Percentiles rank a stretch among this genome's conserved stretches.
These are phyloP conservation scores for Atta texana DNA, from an alignment of 1,140 invertebrate species.

Conservation along the genomic window DNA sequence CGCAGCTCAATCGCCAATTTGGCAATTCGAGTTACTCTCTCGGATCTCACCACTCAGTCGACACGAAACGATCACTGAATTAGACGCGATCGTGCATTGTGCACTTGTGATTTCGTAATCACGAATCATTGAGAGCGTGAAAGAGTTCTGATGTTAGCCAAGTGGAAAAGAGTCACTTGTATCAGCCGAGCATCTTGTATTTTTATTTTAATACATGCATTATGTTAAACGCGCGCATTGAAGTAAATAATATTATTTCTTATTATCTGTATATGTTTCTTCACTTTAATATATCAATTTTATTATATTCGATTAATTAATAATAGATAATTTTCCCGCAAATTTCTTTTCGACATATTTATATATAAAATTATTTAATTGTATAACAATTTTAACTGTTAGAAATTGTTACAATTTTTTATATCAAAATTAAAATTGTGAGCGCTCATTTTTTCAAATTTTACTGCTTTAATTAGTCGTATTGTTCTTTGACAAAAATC, in stretches of 20 bases:
- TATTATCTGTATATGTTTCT: not conserved
- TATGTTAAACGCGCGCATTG: not conserved
- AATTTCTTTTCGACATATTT: not conserved
- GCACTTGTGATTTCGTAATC: not conserved
- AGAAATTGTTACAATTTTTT: not conserved
- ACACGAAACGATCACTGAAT: not conserved
- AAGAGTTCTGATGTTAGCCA: not conserved
- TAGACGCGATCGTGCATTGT: not conserved
- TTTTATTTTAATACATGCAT: not conserved
- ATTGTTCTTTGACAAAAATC: not conserved
- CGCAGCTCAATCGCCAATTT: conserved; percentile 36
- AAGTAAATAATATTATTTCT: not conserved
- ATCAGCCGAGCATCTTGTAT: not conserved
- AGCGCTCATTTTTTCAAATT: not conserved
- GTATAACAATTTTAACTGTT: not conserved
- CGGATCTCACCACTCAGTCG: not conserved
- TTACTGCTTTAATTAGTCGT: not conserved
- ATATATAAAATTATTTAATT: not conserved
- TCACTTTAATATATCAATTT: not conserved
- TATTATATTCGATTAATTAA: conserved; percentile 1
- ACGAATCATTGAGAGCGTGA: not conserved
- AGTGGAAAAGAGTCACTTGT: not conserved
- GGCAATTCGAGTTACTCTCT: conserved; percentile 2
- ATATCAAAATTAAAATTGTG: not conserved
- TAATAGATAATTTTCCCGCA: not conserved